These are phyloP conservation scores for Pycnonotus jocosus DNA, from an alignment of 2,113 vertebrate species.

Conservation along the genomic window DNA sequence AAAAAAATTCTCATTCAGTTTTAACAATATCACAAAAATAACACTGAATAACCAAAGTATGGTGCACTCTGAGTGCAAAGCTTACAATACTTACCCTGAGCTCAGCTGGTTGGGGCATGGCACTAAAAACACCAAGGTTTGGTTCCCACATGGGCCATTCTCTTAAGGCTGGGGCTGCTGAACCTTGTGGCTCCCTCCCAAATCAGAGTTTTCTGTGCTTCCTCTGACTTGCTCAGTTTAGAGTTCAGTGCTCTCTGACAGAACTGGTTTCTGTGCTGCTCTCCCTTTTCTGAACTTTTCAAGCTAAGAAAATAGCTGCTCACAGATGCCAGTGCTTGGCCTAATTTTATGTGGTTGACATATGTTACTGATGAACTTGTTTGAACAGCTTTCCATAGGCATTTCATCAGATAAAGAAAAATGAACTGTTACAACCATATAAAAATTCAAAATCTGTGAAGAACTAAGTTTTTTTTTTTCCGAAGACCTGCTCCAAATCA, in stretches of 20 bases:
- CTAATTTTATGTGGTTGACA: neutral
- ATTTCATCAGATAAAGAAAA: neutral
- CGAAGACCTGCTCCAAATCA: neutral
- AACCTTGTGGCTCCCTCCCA: neutral
- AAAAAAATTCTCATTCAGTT: neutral
- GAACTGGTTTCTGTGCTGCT: neutral
- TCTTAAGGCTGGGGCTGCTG: neutral
- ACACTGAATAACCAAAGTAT: neutral
- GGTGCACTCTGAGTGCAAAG: neutral
- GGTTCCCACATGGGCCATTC: neutral
- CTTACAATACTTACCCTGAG: neutral
- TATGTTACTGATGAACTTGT: neutral
- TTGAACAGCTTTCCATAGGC: neutral
- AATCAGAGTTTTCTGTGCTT: neutral
- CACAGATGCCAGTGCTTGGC: neutral
- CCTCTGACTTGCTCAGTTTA: neutral
- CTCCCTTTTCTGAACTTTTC: neutral
- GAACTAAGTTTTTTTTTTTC: neutral
- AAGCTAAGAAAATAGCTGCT: neutral
- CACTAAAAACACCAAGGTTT: neutral
- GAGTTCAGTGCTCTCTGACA: neutral
- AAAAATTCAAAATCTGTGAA: neutral
- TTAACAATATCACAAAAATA: neutral
- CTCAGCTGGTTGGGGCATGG: neutral
- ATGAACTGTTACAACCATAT: neutral